Conservation (phyloP, 2,113 vertebrate genomes). For the Meleagris gallopavo region DNA sequence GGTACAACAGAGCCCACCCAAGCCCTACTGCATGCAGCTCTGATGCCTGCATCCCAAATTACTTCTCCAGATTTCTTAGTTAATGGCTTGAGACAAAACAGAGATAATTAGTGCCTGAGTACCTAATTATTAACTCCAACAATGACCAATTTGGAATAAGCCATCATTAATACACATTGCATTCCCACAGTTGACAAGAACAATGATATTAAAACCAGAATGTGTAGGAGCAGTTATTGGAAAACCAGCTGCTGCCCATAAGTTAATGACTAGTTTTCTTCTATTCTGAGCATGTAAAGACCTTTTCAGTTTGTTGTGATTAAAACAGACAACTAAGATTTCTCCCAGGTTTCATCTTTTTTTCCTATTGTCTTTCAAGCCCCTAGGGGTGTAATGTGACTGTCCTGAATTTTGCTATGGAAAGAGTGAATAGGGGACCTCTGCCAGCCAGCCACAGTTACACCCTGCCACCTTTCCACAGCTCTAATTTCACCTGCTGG, state of each 20-base stretch:
- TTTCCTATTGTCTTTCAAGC: neutral
- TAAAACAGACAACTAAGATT: neutral
- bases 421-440: neutral
- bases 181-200: constrained; percentile 56
- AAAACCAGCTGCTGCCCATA: constrained; percentile 50
- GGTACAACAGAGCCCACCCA: neutral
- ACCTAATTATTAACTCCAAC: constrained; percentile 53
- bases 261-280: constrained; percentile 68
- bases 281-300: neutral
- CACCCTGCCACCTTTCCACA: neutral
- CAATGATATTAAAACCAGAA: constrained; percentile 67
- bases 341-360: neutral
- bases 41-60: neutral
- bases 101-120: constrained; percentile 64
- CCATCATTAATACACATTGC: constrained; percentile 45
- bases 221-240: constrained; percentile 30
- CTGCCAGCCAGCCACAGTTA: neutral
- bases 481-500: neutral
- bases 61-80: constrained; percentile 52
- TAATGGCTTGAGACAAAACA: constrained; percentile 59
- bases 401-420: neutral
- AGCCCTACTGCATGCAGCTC: neutral
- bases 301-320: constrained; percentile 25
- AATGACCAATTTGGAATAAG: constrained; percentile 68
- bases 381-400: accelerated